Evolutionary conservation across 1,140 invertebrate species (phyloP), one percentile per base, ranked within the genome.

Genomic region (Procambarus clarkii): DNA sequence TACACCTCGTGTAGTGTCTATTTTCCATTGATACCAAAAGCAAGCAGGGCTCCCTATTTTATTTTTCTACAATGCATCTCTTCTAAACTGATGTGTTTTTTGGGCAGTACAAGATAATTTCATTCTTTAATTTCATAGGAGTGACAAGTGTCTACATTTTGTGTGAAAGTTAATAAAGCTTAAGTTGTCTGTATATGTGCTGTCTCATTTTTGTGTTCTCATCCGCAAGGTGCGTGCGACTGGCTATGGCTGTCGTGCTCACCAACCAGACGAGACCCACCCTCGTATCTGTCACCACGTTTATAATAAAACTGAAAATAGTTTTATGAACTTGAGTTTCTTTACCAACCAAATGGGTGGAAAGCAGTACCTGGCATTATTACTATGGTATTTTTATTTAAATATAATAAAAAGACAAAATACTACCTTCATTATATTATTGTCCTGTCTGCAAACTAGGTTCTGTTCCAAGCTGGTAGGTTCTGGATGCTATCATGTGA

Each of bases 21-120:
- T 90, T 90, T 90, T 90, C 88, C 88, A 90, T 90, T 90, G 71
- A 91, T 91, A 91, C 88, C 88, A 91, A 91, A 91, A 91, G 88
- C 82, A 84, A 85, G 82, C 88, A 91, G 88, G 88, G 88, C 88
- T 91, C 88, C 88, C 88, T 91, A 84, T 91, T 91, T 91, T 91
- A 91, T 91, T 91, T 91, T 91, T 91, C 88, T 91, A 91, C 88
- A 90, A 85, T 85, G 82, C 82, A 85, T 91, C 88, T 91, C 82
- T 79, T 91, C 69, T 85, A 54, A 79, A 78, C 88, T 84, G 64
- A 90, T 84, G 88, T 91, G 88, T 91, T 91, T 91, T 91, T 91
- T 91, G 88, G 82, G 88, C 82, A 91, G 88, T 91, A 91, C 88
- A 91, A 91, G 45, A 84, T 82, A 82, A 89, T 85, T 91, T 91